Percentiles rank a stretch among this genome's conserved stretches.
Conservation (phyloP, 2,797 vertebrate species). For the Phalloptychus januarius region DNA sequence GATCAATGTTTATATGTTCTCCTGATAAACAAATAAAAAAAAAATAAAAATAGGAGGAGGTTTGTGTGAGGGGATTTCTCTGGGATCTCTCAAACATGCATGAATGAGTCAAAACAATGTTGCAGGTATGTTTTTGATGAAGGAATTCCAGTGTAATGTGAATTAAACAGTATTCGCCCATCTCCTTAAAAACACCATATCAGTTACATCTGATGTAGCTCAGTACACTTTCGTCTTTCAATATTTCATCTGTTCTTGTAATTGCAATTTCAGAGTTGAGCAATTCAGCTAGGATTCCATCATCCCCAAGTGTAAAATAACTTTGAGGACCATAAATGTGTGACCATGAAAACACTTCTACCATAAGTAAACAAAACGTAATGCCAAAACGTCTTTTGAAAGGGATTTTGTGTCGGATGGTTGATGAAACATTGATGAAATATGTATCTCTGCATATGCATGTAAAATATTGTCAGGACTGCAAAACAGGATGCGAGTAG, state of each 20-base stretch:
- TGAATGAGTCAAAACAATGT: too few relatives aligned
- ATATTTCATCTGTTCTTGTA: neutral
- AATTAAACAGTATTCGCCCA: too few relatives aligned
- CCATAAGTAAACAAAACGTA: neutral
- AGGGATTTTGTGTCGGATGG: slow-evolving; percentile 1
- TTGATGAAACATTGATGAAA: neutral
- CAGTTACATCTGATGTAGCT: neutral
- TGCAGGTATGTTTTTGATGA: too few relatives aligned
- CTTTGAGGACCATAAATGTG: neutral
- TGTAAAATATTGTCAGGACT: slow-evolving; percentile 8
- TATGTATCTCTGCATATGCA: slow-evolving; percentile 1
- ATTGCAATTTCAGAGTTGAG: neutral
- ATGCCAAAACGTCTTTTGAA: neutral
- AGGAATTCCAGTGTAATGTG: too few relatives aligned
- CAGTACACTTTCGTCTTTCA: neutral
- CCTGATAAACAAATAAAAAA: too few relatives aligned
- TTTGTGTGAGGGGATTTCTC: too few relatives aligned
- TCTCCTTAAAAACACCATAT: neutral
- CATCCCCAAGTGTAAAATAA: neutral
- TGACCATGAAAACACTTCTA: neutral
- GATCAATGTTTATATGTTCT: too few relatives aligned
- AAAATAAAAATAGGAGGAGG: too few relatives aligned
- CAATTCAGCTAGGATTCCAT: neutral
- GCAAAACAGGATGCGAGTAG: slow-evolving; percentile 3
- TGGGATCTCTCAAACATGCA: too few relatives aligned